These are phyloP conservation scores for Pelecanoides urinatrix DNA, from an alignment of 2,113 vertebrate genomes.

Conservation along the genomic window DNA sequence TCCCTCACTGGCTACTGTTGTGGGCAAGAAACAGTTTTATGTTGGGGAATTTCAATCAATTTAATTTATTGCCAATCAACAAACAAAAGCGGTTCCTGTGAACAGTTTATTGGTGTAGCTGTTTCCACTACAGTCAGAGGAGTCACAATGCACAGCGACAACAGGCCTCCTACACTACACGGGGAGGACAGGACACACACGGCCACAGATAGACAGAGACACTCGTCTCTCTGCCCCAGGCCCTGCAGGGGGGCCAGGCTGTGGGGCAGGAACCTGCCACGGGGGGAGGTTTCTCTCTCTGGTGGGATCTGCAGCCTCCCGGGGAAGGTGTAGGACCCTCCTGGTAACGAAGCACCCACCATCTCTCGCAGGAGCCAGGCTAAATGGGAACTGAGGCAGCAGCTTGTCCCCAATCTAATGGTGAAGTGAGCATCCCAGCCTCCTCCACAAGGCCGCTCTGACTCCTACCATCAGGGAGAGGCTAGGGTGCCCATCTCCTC, in stretches of 20 bases:
- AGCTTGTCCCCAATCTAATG: neutral
- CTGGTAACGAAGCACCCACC: neutral
- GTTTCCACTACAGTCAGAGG: slow-evolving; percentile 63
- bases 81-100: neutral
- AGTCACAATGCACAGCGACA: slow-evolving; percentile 61
- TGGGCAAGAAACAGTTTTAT: neutral
- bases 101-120: slow-evolving; percentile 65
- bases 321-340: neutral
- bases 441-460: neutral
- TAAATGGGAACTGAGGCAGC: neutral
- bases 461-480: neutral
- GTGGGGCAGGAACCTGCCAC: slow-evolving; percentile 14
- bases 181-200: slow-evolving; percentile 39
- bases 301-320: neutral
- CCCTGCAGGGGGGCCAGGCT: neutral
- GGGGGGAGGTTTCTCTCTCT: neutral
- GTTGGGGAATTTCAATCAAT: neutral
- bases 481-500: neutral
- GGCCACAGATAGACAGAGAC: slow-evolving; percentile 55
- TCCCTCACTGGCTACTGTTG: neutral
- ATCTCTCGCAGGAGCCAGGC: neutral
- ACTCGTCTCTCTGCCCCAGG: neutral
- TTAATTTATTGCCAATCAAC: neutral
- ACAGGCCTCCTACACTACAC: slow-evolving; percentile 58
- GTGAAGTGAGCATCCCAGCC: neutral